Evolutionary conservation across 1,140 invertebrate species (phyloP), one percentile per base, ranked within the genome.

Genomic region (Conus ventricosus): DNA sequence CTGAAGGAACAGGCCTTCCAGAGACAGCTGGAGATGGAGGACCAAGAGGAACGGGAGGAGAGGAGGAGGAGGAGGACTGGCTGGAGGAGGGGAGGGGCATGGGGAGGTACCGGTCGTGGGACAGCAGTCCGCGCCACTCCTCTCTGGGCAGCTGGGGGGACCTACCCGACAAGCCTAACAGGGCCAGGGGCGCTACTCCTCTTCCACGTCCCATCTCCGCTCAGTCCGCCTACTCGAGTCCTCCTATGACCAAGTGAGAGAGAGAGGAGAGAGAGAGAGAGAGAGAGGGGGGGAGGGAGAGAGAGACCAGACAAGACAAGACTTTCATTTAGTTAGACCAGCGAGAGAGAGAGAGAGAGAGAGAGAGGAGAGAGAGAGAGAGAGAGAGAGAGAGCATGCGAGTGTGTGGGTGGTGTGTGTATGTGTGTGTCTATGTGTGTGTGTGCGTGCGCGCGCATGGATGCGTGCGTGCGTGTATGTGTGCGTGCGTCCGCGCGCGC

Each of bases 1-100:
- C 53, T 93, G 11, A 90, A 89, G 39, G 92, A 93, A 75, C 92
- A 93, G 71, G 75, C 91, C 20, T 93, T 89, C 84, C 92, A 91
- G 60, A 90, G 91, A 27, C 89, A 91, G 51, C 60, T 91, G 39
- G 63, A 78, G 5, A n/a, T n/a, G 15, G 81, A 87, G 11, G 60
- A 84, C 5, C 85, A 86, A 5, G 82, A 87, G 25, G 88, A 90
- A 27, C 87, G 88, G 10, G 89, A 88, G 17, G 81, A 17, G 76
- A 87, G 63, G 17, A 57, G 75, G 78, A 85, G 60, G 84, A 25
- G 13, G 57, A 5, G 55, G 20, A 25, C 55, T 57, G 78, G 80
- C 60, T 87, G 60, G 82, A 17, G 67, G 76, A 80, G 57, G 20
- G 67, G 55, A 53, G 67, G 20, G 75, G 76, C 67, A 25, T 54